phyloP scores from a whole-genome alignment of 2,797 vertebrate species.

The Sebastes variabilis region DNA sequence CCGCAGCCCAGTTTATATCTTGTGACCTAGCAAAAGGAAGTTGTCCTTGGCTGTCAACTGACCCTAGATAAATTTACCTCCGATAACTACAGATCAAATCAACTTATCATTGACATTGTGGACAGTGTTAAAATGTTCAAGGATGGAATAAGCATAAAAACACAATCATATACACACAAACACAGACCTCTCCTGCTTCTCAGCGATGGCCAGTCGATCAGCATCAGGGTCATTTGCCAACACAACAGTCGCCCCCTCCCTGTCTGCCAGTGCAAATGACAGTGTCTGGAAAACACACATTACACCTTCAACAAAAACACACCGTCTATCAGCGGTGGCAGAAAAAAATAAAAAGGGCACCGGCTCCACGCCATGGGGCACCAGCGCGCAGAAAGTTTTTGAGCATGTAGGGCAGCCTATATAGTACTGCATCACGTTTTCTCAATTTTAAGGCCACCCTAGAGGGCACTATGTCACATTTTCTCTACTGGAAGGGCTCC shows the following conservation, averaged over 20 bases:
- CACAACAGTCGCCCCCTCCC: slow-evolving; percentile 87
- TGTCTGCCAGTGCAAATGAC: slow-evolving; percentile 93
- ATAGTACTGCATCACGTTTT: too few species aligned
- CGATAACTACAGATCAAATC: background rate
- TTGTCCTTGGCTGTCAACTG: background rate
- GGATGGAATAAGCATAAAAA: background rate
- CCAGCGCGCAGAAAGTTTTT: too few species aligned
- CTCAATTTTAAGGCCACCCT: too few species aligned
- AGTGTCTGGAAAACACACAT: slow-evolving; percentile 84
- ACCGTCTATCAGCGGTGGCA: background rate
- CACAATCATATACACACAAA: background rate
- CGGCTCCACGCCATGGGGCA: too few species aligned
- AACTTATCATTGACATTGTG: background rate
- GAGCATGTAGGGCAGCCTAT: too few species aligned
- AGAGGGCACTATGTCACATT: too few species aligned
- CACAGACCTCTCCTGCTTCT: slow-evolving; percentile 88
- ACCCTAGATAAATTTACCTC: background rate
- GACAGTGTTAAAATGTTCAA: background rate
- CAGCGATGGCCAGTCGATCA: slow-evolving; percentile 94
- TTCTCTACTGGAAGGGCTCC: too few species aligned
- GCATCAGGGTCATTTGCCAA: slow-evolving; percentile 98
- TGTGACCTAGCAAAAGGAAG: background rate
- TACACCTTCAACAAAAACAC: background rate
- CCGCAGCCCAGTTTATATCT: background rate
- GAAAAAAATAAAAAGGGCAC: too few species aligned